Evolutionary conservation across 2,888 invertebrate genomes (phyloP), one percentile per base, ranked within the genome.

Genomic region (Venustoraphidia nigricollis): DNA sequence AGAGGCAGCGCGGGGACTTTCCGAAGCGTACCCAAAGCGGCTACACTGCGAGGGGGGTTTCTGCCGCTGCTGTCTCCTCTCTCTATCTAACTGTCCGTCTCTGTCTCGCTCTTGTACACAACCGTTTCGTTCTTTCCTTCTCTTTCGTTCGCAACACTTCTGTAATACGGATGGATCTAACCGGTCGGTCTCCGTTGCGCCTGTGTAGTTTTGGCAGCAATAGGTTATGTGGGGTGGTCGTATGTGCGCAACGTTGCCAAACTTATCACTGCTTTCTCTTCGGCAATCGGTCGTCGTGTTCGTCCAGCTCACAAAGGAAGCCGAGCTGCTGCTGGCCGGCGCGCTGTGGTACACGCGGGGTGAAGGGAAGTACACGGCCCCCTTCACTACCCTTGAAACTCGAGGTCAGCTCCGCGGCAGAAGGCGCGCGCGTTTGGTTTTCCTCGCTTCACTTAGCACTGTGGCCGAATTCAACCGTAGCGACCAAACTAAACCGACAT

Each of bases 301-400:
- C 27, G 27, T 27, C 27, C 27, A 59, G 61, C 59, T 66, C 65
- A 67, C 66, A 67, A 66, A 66, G 66, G 62, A 66, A 62, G 60
- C 60, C 60, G 59, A 56, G 55, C 58, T 47, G 46, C 58, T 54
- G 56, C 64, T 63, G 65, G 62, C 60, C 58, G 55, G 52, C 50
- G 54, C 48, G 45, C 56, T 49, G 50, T 51, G 50, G 47, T 56
- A 58, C 58, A 53, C 35, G 54, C 50, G 52, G 56, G 50, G 48
- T 36, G 40, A 54, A 54, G 57, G 57, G 58, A 56, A 55, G 52
- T 54, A 56, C 58, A 57, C 57, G 59, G 56, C 60, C 62, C 62
- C 63, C 66, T 63, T 62, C 64, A 62, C 63, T 65, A 66, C 65
- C 66, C 67, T 68, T 66, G 66, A 67, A 67, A 66, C 62, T 66